Evolutionary conservation across 1,140 invertebrate genomes (phyloP), one percentile per base, ranked within the genome.

Genomic region (Notospermus geniculatus): DNA sequence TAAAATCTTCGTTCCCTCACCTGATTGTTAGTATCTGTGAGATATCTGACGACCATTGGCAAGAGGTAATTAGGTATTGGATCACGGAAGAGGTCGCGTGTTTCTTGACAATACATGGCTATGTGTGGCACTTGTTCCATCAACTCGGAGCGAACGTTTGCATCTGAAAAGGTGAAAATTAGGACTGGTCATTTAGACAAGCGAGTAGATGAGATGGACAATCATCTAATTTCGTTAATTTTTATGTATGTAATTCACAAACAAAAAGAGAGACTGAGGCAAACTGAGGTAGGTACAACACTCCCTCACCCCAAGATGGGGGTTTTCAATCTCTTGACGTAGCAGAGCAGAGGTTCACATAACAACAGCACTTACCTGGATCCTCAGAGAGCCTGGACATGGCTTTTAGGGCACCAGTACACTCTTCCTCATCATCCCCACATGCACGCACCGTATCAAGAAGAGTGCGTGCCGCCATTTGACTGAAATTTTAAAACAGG

Each of bases 51-150:
- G 30, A 89, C 84, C 71, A 87, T 83, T 45, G 84, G 84, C 29
- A 89, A 78, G 50, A 89, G 78, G 60, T 86, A 83, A 28, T 78
- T 75, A 7, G 83, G 76, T 36, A 83, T 78, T 28, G 85, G 66
- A 58, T 78, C 69, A 17, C 79, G 71, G 54, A 83, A 78, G 0
- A 81, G 75, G 25, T 82, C 76, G 11, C 53, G 57, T 46, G 80
- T 73, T 64, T 87, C 84, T 62, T 85, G 82, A 69, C 85, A 87
- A 64, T 86, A 83, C 57, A 85, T 78, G n/a, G 86, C 86, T 56
- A 89, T 82, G 62, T 87, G 83, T 1, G 87, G 86, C 28, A 89
- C 75, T 64, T 88, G 86, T 64, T 88, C 86, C 71, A 88, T 83
- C 67, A 89, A 68, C 65, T 88, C 86, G 19, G 83, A 82, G 36